Evolutionary conservation across 2,797 vertebrate species (phyloP).

Genomic region (Halcyon leucocephala): DNA sequence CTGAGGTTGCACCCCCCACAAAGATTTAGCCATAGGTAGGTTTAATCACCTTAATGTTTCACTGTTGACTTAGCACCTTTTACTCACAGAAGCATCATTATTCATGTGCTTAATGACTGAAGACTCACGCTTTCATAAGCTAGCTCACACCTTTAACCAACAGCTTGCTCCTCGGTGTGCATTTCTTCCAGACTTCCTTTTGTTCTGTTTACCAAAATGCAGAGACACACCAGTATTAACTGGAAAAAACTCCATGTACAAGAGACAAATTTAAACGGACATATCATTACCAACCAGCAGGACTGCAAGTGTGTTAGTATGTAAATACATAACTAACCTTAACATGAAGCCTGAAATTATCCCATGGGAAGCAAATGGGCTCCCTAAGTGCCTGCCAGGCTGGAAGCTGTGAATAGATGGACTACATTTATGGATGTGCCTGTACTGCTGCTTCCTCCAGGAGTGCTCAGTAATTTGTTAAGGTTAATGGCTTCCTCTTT

Average conservation of each 20-base stretch:
- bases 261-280: neutral
- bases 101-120: neutral
- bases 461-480: neutral
- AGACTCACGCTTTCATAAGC: fast-evolving
- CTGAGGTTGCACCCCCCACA: neutral
- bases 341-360: neutral
- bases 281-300: neutral
- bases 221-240: neutral
- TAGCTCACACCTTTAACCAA: neutral
- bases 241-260: neutral
- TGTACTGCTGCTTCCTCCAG: neutral
- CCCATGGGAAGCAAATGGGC: neutral
- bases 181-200: neutral
- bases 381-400: neutral
- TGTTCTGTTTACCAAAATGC: neutral
- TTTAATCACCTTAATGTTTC: neutral
- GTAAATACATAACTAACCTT: neutral
- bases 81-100: neutral
- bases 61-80: neutral
- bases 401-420: neutral
- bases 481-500: neutral
- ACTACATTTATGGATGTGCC: neutral
- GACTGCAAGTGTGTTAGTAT: neutral
- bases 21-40: neutral
- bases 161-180: neutral